These are phyloP conservation scores for Agonopterix alstromeriana DNA, from an alignment of 2,888 invertebrate genomes.

Conservation along the genomic window DNA sequence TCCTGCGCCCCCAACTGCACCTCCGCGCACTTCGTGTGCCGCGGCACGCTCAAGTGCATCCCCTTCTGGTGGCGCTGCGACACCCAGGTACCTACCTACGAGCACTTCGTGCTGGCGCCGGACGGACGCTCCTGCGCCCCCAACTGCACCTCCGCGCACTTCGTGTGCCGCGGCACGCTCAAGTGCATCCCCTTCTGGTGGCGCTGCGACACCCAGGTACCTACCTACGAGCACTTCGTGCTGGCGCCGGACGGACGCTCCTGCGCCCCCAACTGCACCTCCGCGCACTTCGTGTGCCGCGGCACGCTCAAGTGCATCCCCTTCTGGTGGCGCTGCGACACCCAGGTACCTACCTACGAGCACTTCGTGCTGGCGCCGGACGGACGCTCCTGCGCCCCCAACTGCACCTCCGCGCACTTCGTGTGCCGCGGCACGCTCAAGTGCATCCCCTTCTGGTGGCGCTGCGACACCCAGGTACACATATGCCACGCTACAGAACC, in stretches of 20 bases:
- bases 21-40: conserved; percentile 89
- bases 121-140: conserved; percentile 82
- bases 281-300: no score
- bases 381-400: not conserved
- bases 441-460: no score
- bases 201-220: conserved; percentile 61
- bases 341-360: no score
- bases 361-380: conserved; percentile 10
- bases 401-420: no score
- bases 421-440: no score
- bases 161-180: conserved; percentile 85
- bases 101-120: conserved; percentile 81
- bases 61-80: conserved; percentile 88
- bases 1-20: conserved; percentile 86
- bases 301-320: no score
- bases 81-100: no score
- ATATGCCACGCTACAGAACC: no score
- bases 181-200: conserved; percentile 93
- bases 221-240: conserved; percentile 11
- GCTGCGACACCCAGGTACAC: no score
- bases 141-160: conserved; percentile 89
- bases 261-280: no score
- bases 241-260: not conserved
- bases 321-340: no score
- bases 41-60: conserved; percentile 88